Base-by-base conservation (phyloP, 1,140 invertebrate genomes). In the Thaumatotibia leucotreta region DNA sequence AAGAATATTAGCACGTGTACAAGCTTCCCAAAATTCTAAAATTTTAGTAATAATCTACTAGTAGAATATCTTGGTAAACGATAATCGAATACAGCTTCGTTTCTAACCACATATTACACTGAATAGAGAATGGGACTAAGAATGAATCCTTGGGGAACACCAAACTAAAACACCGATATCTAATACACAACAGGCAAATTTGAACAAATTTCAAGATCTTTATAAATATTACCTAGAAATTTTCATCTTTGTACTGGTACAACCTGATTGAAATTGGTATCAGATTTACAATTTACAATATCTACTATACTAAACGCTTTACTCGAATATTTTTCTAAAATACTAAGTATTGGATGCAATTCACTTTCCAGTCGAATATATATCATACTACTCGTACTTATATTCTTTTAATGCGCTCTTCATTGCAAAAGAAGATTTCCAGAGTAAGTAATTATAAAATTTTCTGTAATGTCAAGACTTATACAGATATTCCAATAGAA, bases 101-200 rank as follows among this genome's bases (percentile, higher is more conserved):
- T 14, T 24, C n/a, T 31, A 24, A 27, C 23, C 17, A 29, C 29
- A 9, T 2, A 27, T 27, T 24, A 58, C 52, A 14, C 11, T 24
- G 23, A 24, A 24, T 63, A 68, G 17, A 70, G n/a, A 66, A 61
- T 17, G 31, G 64, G 69, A 49, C 64, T 65, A 63, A 67, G n/a
- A 35, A 64, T 64, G 66, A 31, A 52, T 58, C 70, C 70, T 72
- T 72, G 67, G 29, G 64, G 58, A 32, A 75, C 68, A 75, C 67
- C 67, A 72, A 74, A 39, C 52, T 58, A 58, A 50, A 58, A 58
- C 52, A 58, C 29, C 52, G 14, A 58, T 58, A 11, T 69, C 67
- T 73, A 73, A 67, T 49, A 73, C 54, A 61, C 45, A 73, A 24
- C 52, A 58, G n/a, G 52, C 52, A 58, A 14, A 31, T 58, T n/a